Evolutionary conservation across 2,888 invertebrate genomes (phyloP), one percentile per base, ranked within the genome.

Genomic region (Meiosimyza platycephala): DNA sequence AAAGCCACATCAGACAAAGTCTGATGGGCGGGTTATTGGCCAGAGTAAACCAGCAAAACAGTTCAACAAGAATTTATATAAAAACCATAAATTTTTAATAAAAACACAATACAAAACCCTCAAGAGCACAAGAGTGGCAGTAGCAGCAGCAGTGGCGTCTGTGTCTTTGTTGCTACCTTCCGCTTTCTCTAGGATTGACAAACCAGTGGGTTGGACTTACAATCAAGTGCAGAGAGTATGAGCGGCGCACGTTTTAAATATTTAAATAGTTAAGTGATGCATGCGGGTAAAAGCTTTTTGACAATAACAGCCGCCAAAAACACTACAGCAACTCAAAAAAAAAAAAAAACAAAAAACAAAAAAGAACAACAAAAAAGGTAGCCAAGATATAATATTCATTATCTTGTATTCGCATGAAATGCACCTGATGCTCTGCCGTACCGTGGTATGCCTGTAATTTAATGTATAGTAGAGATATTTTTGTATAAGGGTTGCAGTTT

Each of bases 231-330:
- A 28, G 2, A 28, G 28, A 28, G 28, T 28, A 28, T 28, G 28
- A 28, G 28, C 28, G 28, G 28, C 28, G 33, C 13, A 47, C 54
- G 47, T 70, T 69, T 70, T 70, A 70, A 70, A 70, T 70, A 70
- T 70, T 70, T 54, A 70, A 70, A 63, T 70, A 62, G 63, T 70
- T 70, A 70, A 70, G 54, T 70, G 70, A 70, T 70, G 70, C 62
- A 70, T 62, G 63, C 54, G 70, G 47, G 62, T 62, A 63, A 70
- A 70, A 70, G 70, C 70, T 70, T 70, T 70, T 70, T 51, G 70
- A 63, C 70, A 70, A 62, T 16, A 52, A 70, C 22, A 50, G 6
- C 47, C 40, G 33, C 47, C n/a, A 22, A 62, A 15, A 13, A 9
- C 47, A 40, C 47, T 11, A 54, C 55, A 18, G 11, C 67, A 28